Conservation (phyloP, 2,113 vertebrate genomes). For the Thalassarche chlororhynchos region DNA sequence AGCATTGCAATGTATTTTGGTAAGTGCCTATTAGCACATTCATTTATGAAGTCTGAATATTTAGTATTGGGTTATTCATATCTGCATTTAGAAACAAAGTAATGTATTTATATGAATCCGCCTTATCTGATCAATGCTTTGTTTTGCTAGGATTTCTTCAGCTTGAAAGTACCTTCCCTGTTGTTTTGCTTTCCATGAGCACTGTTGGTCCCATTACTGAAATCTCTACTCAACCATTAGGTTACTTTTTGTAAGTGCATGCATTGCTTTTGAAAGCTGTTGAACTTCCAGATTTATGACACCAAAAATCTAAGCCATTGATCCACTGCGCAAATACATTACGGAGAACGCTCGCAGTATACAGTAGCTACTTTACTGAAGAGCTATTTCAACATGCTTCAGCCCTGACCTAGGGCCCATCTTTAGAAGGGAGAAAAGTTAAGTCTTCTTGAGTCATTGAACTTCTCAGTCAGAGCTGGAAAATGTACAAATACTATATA, state of each 20-base stretch:
- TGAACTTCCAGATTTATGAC: slow-evolving; percentile 54
- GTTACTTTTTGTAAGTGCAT: slow-evolving; percentile 25
- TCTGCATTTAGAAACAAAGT: not conserved
- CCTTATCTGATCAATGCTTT: not conserved
- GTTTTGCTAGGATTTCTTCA: not conserved
- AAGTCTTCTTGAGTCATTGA: not conserved
- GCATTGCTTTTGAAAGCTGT: slow-evolving; percentile 37
- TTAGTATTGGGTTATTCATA: not conserved
- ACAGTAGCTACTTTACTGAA: not conserved
- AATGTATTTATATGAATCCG: not conserved
- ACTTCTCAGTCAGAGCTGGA: not conserved
- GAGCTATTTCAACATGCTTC: not conserved
- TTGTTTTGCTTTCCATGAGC: not conserved
- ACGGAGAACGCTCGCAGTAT: not conserved
- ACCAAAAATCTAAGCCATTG: slow-evolving; percentile 35
- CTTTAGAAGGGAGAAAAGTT: not conserved
- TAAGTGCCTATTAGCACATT: not conserved
- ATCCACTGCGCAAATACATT: not conserved
- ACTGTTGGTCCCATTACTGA: slow-evolving; percentile 3
- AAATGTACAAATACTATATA: not conserved
- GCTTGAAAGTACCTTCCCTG: not conserved
- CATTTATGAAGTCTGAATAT: not conserved
- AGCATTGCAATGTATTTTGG: not conserved
- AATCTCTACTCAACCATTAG: slow-evolving; percentile 17
- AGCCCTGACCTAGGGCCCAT: not conserved